A percentile compares a stretch with the other conserved stretches of the same genome.
phyloP scores from a whole-genome alignment of 2,113 vertebrate genomes.

The Archocentrus centrarchus region DNA sequence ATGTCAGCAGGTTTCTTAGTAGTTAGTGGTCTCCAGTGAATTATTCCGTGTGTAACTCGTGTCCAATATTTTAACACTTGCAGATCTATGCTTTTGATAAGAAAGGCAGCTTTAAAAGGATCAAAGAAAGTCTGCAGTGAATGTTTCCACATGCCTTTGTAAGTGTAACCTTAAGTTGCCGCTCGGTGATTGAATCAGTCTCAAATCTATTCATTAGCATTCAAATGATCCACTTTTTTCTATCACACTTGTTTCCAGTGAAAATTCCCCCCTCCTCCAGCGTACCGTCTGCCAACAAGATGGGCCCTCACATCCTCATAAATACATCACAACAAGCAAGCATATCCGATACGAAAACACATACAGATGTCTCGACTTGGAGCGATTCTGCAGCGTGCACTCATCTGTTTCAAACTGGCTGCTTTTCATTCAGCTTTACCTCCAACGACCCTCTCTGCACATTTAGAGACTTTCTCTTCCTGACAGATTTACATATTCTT shows the following conservation, averaged over 20 bases:
- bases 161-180: not conserved
- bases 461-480: constrained; percentile 2
- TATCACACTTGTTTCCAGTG: constrained; percentile 7
- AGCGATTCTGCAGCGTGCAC: constrained; percentile 16
- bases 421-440: not conserved
- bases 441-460: not conserved
- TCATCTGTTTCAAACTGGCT: constrained; percentile 11
- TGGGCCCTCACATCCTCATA: constrained; percentile 28
- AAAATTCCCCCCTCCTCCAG: not conserved
- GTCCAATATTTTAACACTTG: not conserved
- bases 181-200: not conserved
- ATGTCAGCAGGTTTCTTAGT: not conserved
- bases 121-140: not conserved
- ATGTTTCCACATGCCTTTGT: not conserved
- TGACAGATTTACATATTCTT: constrained; percentile 25
- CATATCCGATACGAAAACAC: constrained; percentile 29
- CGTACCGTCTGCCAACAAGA: constrained; percentile 8
- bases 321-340: constrained; percentile 38
- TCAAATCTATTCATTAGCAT: constrained; percentile 1
- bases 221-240: constrained; percentile 6
- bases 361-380: constrained; percentile 38
- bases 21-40: not conserved
- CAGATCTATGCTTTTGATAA: not conserved
- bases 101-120: not conserved
- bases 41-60: not conserved